Conservation (phyloP, 53 echinoderm and acorn worm species). For the Paelopatides confundens region DNA sequence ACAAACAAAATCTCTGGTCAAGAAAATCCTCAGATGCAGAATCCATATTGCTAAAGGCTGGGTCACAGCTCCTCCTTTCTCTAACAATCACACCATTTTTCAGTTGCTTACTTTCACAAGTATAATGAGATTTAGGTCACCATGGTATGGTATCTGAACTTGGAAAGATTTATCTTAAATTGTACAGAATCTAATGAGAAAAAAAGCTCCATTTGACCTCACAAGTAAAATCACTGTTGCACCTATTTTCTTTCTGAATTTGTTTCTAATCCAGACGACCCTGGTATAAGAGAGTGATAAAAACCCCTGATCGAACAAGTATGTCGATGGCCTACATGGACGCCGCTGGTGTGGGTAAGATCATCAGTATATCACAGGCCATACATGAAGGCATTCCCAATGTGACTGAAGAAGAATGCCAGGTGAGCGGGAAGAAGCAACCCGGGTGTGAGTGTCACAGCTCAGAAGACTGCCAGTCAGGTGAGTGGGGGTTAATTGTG, state of each 20-base stretch:
- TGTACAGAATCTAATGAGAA: background rate
- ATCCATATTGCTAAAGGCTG: too few relatives aligned
- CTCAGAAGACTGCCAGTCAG: slow-evolving; percentile 79
- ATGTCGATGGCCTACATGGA: slow-evolving; percentile 99
- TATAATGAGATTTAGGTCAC: too few relatives aligned
- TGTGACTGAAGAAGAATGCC: slow-evolving; percentile 62
- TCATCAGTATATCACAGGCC: slow-evolving; percentile 98
- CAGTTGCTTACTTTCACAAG: too few relatives aligned
- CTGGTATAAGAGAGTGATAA: slow-evolving; percentile 92
- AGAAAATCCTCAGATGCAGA: too few relatives aligned
- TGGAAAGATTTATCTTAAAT: background rate
- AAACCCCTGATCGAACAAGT: slow-evolving; percentile 85
- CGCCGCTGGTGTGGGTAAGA: slow-evolving; percentile 97
- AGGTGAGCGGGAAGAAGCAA: slow-evolving; percentile 50
- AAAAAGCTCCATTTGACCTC: too few relatives aligned
- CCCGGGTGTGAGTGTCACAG: slow-evolving; percentile 84
- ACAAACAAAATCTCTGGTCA: too few relatives aligned
- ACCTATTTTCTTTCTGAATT: too few relatives aligned
- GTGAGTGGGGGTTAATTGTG: too few relatives aligned
- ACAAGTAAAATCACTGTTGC: too few relatives aligned
- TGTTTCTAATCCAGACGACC: slow-evolving; percentile 75
- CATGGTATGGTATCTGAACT: too few relatives aligned
- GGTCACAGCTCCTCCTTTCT: too few relatives aligned
- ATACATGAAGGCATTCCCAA: slow-evolving; percentile 95
- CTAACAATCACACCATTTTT: too few relatives aligned